Evolutionary conservation across 1,140 invertebrate genomes (phyloP), one percentile per base, ranked within the genome.

Genomic region (Bombus pyrosoma): DNA sequence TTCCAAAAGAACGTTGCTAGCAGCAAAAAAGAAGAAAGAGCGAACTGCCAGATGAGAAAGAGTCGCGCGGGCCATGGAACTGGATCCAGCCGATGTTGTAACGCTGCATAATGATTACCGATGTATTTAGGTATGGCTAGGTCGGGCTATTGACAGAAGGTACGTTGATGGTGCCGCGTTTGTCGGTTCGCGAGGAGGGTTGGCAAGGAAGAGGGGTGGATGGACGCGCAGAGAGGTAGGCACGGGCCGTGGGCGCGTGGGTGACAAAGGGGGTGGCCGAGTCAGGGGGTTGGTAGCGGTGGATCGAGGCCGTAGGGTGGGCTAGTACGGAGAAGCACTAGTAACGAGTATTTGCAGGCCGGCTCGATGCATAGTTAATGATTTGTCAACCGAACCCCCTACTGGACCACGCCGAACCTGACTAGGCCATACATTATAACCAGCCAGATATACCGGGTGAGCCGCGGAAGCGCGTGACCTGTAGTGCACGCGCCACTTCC

Each of bases 281-380:
- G 64, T 34, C 86, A 72, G 72, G 82, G 85, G 81, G 85, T 62
- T 83, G 86, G 77, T 85, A 81, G 76, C 82, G 87, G 85, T 73
- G 85, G 84, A 66, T 79, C 83, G 88, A 85, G 73, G 74, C 82
- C 84, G 59, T 39, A 69, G 78, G 87, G 85, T 75, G 83, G 79
- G 76, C 78, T 22, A 85, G 87, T 88, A 92, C 91, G 89, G 92
- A 92, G 93, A 93, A 91, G 92, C 91, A 93, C 92, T 94, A 92
- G 94, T 95, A 95, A 95, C 94, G 95, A 95, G 94, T 95, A 95
- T 95, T 95, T 95, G 94, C 95, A 93, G 94, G 94, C 90, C 92
- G 91, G 93, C 94, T 95, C 94, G 95, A 95, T 95, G 94, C 95
- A 95, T 95, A 95, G 94, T 95, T 95, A 95, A 95, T 95, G 95